phyloP scores from a whole-genome alignment of 2,113 vertebrate genomes.

The Eurystomus gularis region DNA sequence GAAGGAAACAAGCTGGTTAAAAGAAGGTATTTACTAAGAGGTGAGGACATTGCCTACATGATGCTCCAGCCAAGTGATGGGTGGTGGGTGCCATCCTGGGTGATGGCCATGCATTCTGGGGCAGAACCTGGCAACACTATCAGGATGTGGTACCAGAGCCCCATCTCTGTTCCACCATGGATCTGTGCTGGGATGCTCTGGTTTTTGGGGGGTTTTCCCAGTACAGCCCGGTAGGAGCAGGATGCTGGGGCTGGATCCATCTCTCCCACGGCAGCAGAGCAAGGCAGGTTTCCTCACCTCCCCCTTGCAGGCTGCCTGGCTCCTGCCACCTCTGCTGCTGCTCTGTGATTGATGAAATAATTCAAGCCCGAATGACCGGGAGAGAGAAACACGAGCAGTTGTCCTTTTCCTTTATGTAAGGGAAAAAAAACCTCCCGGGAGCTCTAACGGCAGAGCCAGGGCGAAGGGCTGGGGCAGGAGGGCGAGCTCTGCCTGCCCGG shows the following conservation, averaged over 20 bases:
- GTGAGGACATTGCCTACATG: background rate
- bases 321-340: background rate
- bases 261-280: background rate
- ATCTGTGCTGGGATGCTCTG: background rate
- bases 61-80: rapidly evolving
- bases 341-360: background rate
- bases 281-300: background rate
- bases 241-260: background rate
- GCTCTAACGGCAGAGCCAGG: background rate
- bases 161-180: rapidly evolving
- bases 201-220: background rate
- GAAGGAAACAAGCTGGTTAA: background rate
- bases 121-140: no score
- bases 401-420: background rate
- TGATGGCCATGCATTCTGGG: no score
- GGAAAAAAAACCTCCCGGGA: background rate
- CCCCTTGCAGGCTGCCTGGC: background rate
- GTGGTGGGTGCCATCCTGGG: background rate
- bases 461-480: background rate
- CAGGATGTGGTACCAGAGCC: background rate
- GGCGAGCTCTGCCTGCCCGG: background rate
- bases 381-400: background rate
- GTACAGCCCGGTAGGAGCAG: rapidly evolving
- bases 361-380: background rate
- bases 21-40: background rate